phyloP scores from a whole-genome alignment of 2,113 vertebrate species.

The Diadophis punctatus region DNA sequence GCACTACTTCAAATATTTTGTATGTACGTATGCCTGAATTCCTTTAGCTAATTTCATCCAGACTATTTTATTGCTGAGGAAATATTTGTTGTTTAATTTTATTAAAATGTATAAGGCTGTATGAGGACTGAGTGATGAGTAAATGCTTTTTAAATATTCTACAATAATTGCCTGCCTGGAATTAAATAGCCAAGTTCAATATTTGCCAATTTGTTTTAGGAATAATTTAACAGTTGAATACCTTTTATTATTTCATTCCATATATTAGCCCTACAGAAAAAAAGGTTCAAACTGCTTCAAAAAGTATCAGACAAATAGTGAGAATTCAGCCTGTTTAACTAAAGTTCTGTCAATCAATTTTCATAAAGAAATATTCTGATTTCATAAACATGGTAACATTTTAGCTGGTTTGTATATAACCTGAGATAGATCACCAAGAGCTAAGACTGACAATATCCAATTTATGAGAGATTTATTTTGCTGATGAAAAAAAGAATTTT shows the following conservation, averaged over 20 bases:
- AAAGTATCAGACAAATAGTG: not conserved
- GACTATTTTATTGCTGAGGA: not conserved
- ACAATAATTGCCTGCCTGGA: not conserved
- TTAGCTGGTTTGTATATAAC: not conserved
- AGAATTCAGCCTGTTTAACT: not conserved
- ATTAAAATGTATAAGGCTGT: not conserved
- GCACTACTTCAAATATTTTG: not conserved
- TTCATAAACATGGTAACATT: not conserved
- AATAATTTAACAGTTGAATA: not conserved
- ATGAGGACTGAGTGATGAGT: not conserved
- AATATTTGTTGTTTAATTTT: not conserved
- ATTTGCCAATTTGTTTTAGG: not conserved
- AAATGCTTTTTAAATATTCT: not conserved
- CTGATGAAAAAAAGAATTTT: not conserved
- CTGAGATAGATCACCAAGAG: not conserved
- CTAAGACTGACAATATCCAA: not conserved
- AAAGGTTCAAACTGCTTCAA: not conserved
- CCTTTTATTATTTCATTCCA: not conserved
- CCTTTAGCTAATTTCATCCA: not conserved
- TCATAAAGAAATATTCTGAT: not conserved
- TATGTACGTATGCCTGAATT: not conserved
- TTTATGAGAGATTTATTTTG: not conserved
- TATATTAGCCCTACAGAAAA: not conserved
- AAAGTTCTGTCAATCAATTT: not conserved
- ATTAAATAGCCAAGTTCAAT: not conserved